Evolutionary conservation across 2,888 invertebrate genomes (phyloP).

Genomic region (Eupelmus urozonus): DNA sequence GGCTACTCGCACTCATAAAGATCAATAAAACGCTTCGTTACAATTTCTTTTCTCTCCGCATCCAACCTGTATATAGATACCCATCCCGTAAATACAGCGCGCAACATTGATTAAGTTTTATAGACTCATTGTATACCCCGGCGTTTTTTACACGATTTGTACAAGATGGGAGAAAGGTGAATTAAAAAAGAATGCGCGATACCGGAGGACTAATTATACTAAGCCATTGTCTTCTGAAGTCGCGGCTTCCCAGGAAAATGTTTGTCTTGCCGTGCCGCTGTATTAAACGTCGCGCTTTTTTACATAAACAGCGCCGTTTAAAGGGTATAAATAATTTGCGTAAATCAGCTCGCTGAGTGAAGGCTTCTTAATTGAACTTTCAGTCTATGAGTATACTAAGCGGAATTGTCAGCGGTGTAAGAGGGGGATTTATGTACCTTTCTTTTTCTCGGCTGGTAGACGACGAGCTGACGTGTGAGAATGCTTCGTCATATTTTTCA

Average conservation of each 20-base stretch:
- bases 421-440: constrained; percentile 6
- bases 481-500: constrained; percentile 17
- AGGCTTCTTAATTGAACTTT: constrained; percentile 55
- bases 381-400: constrained; percentile 15
- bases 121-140: constrained; percentile 34
- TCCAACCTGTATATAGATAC: too few species aligned
- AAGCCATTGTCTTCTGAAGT: constrained; percentile 34
- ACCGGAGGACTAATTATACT: constrained; percentile 42
- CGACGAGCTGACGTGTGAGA: constrained; percentile 29
- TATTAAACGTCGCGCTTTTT: constrained; percentile 40
- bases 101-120: constrained; percentile 52
- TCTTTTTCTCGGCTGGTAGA: neutral
- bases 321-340: constrained; percentile 46
- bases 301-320: constrained; percentile 42
- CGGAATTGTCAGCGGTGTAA: neutral
- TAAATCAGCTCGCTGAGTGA: constrained; percentile 31
- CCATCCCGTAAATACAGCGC: neutral
- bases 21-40: constrained; percentile 3
- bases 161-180: constrained; percentile 40
- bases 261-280: constrained; percentile 2
- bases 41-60: constrained; percentile 3
- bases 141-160: constrained; percentile 27
- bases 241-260: constrained; percentile 38
- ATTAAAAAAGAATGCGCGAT: constrained; percentile 43
- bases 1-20: neutral